These are phyloP conservation scores for Drosophila simulans DNA, from an alignment of 1,140 invertebrate genomes.

Conservation along the genomic window DNA sequence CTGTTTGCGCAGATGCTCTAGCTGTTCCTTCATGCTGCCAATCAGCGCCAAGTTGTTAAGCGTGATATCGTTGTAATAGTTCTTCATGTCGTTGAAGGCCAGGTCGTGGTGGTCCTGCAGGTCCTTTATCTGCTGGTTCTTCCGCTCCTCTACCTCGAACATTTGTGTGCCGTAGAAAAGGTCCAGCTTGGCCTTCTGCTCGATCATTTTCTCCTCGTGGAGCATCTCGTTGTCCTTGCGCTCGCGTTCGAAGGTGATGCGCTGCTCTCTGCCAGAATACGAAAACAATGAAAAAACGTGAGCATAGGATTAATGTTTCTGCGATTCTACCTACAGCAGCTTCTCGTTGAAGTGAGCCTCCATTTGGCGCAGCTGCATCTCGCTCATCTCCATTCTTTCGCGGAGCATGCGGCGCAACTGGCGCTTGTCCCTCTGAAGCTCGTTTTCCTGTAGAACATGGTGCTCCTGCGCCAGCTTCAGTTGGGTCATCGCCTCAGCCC, in stretches of 20 bases:
- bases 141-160: conserved; percentile 94
- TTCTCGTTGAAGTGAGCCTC: conserved; percentile 86
- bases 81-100: conserved; percentile 94
- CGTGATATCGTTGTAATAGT: conserved; percentile 97
- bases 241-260: conserved; percentile 87
- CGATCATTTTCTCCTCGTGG: conserved; percentile 91
- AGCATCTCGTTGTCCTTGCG: conserved; percentile 92
- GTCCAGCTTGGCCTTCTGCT: conserved; percentile 90
- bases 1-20: conserved; percentile 92
- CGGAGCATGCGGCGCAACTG: conserved; percentile 90
- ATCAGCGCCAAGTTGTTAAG: conserved; percentile 95
- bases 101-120: conserved; percentile 93
- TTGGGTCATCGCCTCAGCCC: conserved; percentile 90
- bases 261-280: conserved; percentile 54
- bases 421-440: conserved; percentile 92
- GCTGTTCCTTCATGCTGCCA: conserved; percentile 93
- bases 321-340: conserved; percentile 85
- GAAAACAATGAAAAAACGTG: background rate
- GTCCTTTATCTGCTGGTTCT: conserved; percentile 93
- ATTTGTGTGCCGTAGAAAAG: conserved; percentile 91
- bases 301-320: background rate
- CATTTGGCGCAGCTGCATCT: conserved; percentile 78
- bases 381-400: conserved; percentile 87
- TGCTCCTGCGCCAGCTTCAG: conserved; percentile 91
- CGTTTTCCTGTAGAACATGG: conserved; percentile 90